phyloP scores from a whole-genome alignment of 2,888 invertebrate genomes.

The Xiphydria camelus region DNA sequence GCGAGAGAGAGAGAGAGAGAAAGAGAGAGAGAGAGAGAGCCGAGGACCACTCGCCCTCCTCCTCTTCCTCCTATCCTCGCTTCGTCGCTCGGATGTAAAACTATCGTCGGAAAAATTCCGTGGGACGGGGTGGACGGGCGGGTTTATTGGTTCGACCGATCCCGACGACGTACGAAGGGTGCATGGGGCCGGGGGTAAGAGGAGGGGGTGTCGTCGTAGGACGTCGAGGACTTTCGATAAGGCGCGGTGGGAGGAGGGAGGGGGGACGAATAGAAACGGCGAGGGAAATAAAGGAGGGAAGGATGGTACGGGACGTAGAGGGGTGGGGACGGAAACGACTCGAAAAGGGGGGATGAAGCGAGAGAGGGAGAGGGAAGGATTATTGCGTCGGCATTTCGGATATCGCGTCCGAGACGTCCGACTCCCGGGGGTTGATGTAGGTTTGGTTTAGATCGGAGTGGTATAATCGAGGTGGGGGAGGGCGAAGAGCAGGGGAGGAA shows the following conservation, averaged over 20 bases:
- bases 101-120: conserved; percentile 14
- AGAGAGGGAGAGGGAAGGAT: conserved; percentile 8
- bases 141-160: too few relatives aligned
- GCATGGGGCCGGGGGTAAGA: too few relatives aligned
- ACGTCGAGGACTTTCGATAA: too few relatives aligned
- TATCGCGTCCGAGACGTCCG: background rate
- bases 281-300: conserved; percentile 20
- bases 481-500: background rate
- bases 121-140: conserved; percentile 3
- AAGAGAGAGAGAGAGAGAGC: background rate
- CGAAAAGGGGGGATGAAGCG: conserved; percentile 25
- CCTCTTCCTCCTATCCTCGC: conserved; percentile 22
- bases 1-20: background rate
- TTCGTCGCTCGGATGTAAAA: conserved; percentile 16
- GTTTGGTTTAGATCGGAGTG: background rate
- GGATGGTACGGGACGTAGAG: conserved; percentile 27
- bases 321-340: too few relatives aligned
- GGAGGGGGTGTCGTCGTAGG: too few relatives aligned
- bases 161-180: too few relatives aligned
- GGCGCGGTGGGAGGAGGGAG: too few relatives aligned
- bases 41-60: conserved; percentile 7
- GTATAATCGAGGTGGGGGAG: background rate
- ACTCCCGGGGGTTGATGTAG: background rate
- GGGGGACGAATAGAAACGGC: conserved; percentile 13
- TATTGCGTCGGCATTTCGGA: too few relatives aligned